Base-by-base conservation (phyloP, 2,888 invertebrate genomes). In the Drosophila mimetica region DNA sequence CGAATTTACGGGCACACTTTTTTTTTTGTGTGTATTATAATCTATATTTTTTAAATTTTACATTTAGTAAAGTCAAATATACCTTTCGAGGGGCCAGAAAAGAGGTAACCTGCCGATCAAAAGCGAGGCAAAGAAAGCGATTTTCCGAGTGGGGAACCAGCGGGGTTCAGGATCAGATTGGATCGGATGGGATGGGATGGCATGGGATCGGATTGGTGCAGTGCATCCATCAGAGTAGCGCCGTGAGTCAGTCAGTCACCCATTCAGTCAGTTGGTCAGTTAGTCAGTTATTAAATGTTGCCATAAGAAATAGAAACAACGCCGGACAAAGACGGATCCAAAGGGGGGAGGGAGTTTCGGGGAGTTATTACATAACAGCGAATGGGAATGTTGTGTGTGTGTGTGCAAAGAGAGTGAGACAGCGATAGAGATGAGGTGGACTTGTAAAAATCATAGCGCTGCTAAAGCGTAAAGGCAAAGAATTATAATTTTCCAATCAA, bases 401-500 rank as follows among this genome's bases (percentile, higher is more conserved):
- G 20, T 5, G 4, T 16, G 7, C 9, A 11, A 11, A 30, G 25
- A 16, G 16, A 2, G 11, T 11, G 14, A 25, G 16, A 46, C 8
- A 11, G 11, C 4, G 25, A 13, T 2, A 4, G 8, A 14, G 46
- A 46, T 44, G 44, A 46, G 46, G 46, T 47, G 70, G 80, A 74
- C 76, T 75, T 76, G 74, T 72, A 86, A 71, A 82, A 81, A 81
- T 85, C 81, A 75, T 72, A 76, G 82, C 80, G 59, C 64, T 82
- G 74, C 59, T 73, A 65, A 81, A 85, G 85, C 86, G 86, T 85
- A 77, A 86, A 86, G 76, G 86, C 78, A 76, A 81, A 85, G 87
- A 84, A 84, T 84, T 84, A 84, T 85, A 84, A 84, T 84, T 84
- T 85, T 87, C 84, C 84, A 84, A 84, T 84, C 84, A 84, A 84